Conservation (phyloP, 2,797 vertebrate species). For the Cyclura pinguis region DNA sequence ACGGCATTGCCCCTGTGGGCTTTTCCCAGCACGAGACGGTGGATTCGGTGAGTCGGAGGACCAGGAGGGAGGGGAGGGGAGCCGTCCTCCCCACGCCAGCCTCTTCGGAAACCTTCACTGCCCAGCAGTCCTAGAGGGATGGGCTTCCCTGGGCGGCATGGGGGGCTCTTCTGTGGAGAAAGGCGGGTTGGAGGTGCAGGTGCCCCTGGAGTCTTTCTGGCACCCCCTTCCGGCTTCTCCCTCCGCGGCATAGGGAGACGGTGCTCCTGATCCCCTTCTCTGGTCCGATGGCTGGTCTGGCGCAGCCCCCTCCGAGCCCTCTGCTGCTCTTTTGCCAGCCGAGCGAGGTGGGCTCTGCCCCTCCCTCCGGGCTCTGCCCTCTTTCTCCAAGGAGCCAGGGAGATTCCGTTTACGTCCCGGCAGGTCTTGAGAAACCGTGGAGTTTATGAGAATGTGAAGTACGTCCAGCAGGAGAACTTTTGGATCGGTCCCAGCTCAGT, state of each 20-base stretch:
- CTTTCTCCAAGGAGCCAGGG: background rate
- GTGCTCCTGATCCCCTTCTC: background rate
- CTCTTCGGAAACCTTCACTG: too few relatives aligned
- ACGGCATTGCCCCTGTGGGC: slow-evolving; percentile 94
- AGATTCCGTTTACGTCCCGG: slow-evolving; percentile 22
- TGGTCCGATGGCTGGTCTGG: too few relatives aligned
- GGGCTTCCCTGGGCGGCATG: too few relatives aligned
- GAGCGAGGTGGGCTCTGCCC: background rate
- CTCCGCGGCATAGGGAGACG: accelerated
- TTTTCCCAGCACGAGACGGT: slow-evolving; percentile 97
- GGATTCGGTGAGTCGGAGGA: slow-evolving; percentile 88
- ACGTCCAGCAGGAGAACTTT: slow-evolving; percentile 98
- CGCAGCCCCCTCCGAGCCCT: too few relatives aligned
- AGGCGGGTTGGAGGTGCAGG: background rate
- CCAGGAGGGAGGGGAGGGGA: too few relatives aligned
- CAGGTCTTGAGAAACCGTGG: slow-evolving; percentile 96
- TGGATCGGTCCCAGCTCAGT: slow-evolving; percentile 98
- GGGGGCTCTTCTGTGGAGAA: too few relatives aligned
- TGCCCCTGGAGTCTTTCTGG: background rate
- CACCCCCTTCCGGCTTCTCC: background rate
- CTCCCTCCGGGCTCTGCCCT: too few relatives aligned
- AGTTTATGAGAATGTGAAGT: slow-evolving; percentile 97
- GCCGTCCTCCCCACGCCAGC: too few relatives aligned
- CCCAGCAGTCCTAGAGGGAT: too few relatives aligned
- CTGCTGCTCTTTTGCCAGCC: too few relatives aligned